Evolutionary conservation across 2,888 invertebrate genomes (phyloP), one percentile per base, ranked within the genome.

Genomic region (Diarsia dahlii): DNA sequence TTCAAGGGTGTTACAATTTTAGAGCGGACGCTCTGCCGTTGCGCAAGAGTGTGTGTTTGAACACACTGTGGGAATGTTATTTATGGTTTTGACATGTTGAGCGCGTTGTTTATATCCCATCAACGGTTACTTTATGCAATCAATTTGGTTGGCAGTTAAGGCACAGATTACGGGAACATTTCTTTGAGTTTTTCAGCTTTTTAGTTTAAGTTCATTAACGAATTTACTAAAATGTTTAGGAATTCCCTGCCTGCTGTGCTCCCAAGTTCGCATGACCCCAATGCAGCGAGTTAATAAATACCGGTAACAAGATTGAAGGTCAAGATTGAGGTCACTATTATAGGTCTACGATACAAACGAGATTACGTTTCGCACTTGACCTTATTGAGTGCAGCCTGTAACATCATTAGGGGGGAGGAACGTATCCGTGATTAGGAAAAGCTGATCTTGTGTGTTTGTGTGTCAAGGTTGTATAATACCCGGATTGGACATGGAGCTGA

Each of bases 1-100:
- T 84, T 84, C 84, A 84, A 84, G 83, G 83, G 66, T 78, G 84
- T 81, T 81, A 84, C 73, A 71, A 73, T 84, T 81, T 64, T 84
- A 82, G 83, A 74, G 74, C 81, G 74, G 70, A 78, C 74, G 83
- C 54, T 82, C 80, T 62, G 63, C 12, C 67, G 58, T 78, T 84
- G 70, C 81, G 78, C 73, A 75, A 65, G 39, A 68, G 52, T 60
- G 62, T 56, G 50, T 81, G 82, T 83, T 80, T 82, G 73, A 52
- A 70, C 62, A 74, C 83, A 76, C 62, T 64, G 60, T 56, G 71
- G 68, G 73, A 74, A 74, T 71, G 62, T 60, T 63, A 39, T 45
- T 28, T 74, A 77, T 65, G 83, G 80, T 80, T 74, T 80, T 77
- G 78, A 80, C 76, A 79, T 71, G 67, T 77, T 66, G 60, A 52